Percentiles rank a stretch among this genome's conserved stretches.
Conservation (phyloP, 1,140 invertebrate genomes). For the Physella acuta region DNA sequence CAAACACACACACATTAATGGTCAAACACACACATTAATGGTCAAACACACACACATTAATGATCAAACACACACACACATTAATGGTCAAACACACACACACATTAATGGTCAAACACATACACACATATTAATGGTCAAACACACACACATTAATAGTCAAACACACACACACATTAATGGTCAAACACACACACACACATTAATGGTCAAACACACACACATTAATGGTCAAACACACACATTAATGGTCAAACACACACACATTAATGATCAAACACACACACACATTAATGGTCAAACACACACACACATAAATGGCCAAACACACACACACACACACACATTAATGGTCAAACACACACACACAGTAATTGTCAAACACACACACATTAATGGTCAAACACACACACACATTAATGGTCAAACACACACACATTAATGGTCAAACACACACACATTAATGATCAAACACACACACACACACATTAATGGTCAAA, state of each 20-base stretch:
- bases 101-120: not conserved
- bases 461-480: no score
- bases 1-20: not conserved
- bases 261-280: slow-evolving; percentile 15
- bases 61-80: slow-evolving; percentile 11
- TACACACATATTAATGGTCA: slow-evolving; percentile 19
- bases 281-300: no score
- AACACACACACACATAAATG: slow-evolving; percentile 9
- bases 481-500: no score
- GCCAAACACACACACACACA: not conserved
- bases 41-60: no score
- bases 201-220: not conserved
- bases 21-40: slow-evolving; percentile 9
- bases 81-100: not conserved
- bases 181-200: slow-evolving; percentile 11
- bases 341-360: not conserved
- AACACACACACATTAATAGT: no score
- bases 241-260: not conserved
- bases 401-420: slow-evolving; percentile 8
- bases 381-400: no score
- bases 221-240: no score
- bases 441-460: slow-evolving; percentile 9
- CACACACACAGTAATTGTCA: slow-evolving; percentile 20
- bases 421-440: not conserved
- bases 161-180: no score